Evolutionary conservation across 2,797 vertebrate genomes (phyloP).

Genomic region (Lepus oiostolus): DNA sequence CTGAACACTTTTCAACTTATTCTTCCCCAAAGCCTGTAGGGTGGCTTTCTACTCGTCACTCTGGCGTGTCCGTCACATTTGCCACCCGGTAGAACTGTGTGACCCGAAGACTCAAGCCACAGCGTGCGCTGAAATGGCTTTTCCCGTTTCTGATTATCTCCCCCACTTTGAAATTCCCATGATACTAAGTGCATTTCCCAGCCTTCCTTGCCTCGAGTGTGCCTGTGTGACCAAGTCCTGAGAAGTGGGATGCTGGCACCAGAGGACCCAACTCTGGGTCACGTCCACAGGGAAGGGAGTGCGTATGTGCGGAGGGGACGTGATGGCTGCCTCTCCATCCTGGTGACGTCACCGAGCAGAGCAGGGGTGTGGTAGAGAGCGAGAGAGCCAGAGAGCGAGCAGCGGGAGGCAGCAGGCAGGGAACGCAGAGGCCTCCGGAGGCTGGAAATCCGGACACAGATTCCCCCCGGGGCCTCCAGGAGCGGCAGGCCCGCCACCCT

Average conservation of each 20-base stretch:
- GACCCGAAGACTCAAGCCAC: neutral
- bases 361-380: neutral
- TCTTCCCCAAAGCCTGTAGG: neutral
- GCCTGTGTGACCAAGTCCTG: too few relatives aligned
- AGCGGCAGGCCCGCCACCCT: neutral
- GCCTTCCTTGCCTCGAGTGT: neutral
- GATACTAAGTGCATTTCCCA: neutral
- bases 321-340: neutral
- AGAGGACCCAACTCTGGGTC: neutral
- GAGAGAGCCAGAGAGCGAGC: neutral
- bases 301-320: neutral
- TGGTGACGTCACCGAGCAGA: too few relatives aligned
- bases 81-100: neutral
- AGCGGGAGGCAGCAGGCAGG: neutral
- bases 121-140: neutral
- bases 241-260: rapidly evolving
- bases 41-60: neutral
- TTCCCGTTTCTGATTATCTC: neutral
- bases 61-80: rapidly evolving
- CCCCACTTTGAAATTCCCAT: neutral
- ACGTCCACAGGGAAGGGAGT: neutral
- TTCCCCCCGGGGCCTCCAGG: neutral
- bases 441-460: neutral
- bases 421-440: neutral
- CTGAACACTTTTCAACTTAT: neutral